A percentile compares a stretch with the other conserved stretches of the same genome.
Evolutionary conservation across 1,140 invertebrate species (phyloP).

Genomic region (Steinernema feltiae): DNA sequence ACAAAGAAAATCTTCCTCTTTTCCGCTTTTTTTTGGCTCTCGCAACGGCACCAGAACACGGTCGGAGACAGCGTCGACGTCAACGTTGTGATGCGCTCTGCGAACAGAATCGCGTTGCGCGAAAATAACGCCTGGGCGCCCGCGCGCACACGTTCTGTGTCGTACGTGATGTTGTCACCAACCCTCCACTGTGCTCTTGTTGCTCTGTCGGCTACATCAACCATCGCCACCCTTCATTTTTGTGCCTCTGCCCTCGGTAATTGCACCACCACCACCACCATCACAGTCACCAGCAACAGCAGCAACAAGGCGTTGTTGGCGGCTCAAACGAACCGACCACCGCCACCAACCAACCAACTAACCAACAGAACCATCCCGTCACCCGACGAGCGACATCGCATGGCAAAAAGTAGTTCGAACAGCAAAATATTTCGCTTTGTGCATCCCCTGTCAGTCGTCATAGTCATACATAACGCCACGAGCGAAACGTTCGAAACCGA

Average conservation of each 20-base stretch:
- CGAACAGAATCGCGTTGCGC: conserved; percentile 10
- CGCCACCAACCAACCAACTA: background rate
- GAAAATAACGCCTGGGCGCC: conserved; percentile 5
- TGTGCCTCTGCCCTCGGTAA: background rate
- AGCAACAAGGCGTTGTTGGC: no score
- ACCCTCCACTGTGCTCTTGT: background rate
- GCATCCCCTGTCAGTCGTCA: background rate
- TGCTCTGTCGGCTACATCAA: background rate
- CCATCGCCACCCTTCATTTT: background rate
- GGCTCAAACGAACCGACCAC: no score
- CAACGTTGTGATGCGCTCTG: background rate
- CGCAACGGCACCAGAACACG: background rate
- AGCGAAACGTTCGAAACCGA: background rate
- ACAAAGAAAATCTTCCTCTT: background rate
- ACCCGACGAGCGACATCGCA: background rate
- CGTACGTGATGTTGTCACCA: background rate
- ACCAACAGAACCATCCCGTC: background rate
- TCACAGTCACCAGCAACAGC: no score
- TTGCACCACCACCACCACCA: no score
- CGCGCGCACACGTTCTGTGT: background rate
- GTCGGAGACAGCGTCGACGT: background rate
- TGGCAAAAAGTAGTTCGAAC: background rate
- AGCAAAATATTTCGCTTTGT: background rate
- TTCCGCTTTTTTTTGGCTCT: background rate
- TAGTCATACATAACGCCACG: background rate